Evolutionary conservation across 2,888 invertebrate genomes (phyloP).

Genomic region (Ptycholaimellus sp.): DNA sequence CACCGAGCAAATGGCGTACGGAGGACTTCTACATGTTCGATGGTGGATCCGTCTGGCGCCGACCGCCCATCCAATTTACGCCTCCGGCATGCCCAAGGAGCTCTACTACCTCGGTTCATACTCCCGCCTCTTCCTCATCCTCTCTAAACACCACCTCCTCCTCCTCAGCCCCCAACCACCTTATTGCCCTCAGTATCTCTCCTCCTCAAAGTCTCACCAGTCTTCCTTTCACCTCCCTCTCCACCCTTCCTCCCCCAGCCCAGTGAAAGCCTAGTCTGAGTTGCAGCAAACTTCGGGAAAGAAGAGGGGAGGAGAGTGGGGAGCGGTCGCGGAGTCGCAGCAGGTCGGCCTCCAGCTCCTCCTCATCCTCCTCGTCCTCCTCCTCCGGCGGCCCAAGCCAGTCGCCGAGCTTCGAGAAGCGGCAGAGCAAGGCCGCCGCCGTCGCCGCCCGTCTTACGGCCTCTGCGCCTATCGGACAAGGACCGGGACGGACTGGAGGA

Average conservation of each 20-base stretch:
- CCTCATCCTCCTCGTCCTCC: too few species aligned
- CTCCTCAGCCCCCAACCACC: too few species aligned
- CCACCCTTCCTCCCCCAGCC: neutral
- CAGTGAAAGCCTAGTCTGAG: neutral
- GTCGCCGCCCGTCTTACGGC: neutral
- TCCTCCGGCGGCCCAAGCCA: neutral
- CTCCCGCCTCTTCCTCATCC: too few species aligned
- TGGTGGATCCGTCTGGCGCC: constrained; percentile 79
- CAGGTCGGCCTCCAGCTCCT: too few species aligned
- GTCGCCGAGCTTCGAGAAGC: neutral
- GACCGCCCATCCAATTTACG: constrained; percentile 46
- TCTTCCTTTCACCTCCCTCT: too few species aligned
- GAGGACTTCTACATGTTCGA: constrained; percentile 66
- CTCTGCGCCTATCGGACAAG: constrained; percentile 31
- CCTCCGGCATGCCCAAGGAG: constrained; percentile 77
- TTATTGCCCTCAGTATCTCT: too few species aligned
- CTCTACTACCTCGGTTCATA: constrained; percentile 42
- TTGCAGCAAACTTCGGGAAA: constrained; percentile 7
- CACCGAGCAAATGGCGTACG: constrained; percentile 14
- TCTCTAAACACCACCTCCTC: too few species aligned
- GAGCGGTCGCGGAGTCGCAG: constrained; percentile 3
- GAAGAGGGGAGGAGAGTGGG: constrained; percentile 6
- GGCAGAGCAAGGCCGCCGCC: constrained; percentile 2
- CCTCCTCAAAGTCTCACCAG: too few species aligned
- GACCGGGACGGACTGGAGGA: constrained; percentile 79